Conservation (phyloP, 2,888 invertebrate genomes). For the Laothoe populi region DNA sequence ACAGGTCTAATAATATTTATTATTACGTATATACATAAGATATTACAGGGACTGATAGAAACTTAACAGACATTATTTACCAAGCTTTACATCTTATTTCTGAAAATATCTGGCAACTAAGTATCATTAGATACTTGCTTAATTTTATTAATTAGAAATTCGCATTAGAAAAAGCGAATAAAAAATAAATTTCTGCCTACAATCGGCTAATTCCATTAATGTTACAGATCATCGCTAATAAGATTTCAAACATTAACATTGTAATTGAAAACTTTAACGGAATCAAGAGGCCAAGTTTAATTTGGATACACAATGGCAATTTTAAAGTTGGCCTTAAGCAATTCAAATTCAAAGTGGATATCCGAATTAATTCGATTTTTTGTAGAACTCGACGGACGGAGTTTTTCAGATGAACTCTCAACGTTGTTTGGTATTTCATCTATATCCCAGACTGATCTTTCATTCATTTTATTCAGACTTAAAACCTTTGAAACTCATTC, state of each 20-base stretch:
- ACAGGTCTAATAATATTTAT: no score
- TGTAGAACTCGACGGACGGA: constrained; percentile 10
- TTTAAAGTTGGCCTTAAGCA: constrained; percentile 67
- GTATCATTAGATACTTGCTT: no score
- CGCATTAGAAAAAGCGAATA: no score
- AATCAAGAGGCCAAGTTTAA: constrained; percentile 55
- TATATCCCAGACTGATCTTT: constrained; percentile 51
- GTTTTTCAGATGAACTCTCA: constrained; percentile 50
- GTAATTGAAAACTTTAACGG: constrained; percentile 49
- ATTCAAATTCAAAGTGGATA: constrained; percentile 72
- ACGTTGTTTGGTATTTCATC: constrained; percentile 17
- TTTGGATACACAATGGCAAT: constrained; percentile 67
- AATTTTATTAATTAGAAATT: no score
- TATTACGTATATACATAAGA: no score
- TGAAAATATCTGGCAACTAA: no score
- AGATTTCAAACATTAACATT: constrained; percentile 30
- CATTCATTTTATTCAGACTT: background rate
- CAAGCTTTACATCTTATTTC: no score
- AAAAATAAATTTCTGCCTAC: background rate
- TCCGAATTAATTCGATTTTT: constrained; percentile 73
- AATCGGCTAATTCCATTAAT: constrained; percentile 1
- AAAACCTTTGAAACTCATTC: constrained; percentile 9
- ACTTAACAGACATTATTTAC: no score
- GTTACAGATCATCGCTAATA: background rate
- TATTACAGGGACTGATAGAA: no score